Evolutionary conservation across 2,888 invertebrate species (phyloP).

Genomic region (Polyommatus iphigenia): DNA sequence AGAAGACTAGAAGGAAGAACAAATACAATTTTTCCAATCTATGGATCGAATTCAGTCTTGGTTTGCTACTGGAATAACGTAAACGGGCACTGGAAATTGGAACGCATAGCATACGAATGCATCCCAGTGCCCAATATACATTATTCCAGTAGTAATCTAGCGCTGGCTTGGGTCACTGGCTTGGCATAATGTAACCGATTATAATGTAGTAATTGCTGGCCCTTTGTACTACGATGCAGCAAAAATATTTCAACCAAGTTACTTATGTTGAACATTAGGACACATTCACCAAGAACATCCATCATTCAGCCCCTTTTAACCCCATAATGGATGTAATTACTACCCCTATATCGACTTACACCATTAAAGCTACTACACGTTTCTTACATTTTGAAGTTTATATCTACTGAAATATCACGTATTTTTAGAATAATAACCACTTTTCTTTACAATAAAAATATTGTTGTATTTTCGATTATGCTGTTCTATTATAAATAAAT

Average conservation of each 20-base stretch:
- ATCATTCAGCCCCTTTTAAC: constrained; percentile 6
- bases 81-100: too few species aligned
- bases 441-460: too few species aligned
- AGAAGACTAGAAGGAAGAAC: too few species aligned
- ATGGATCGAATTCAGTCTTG: too few species aligned
- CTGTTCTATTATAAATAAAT: neutral
- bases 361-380: neutral
- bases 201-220: neutral
- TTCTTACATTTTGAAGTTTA: neutral
- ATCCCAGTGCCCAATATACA: too few species aligned
- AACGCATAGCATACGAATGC: too few species aligned
- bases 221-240: neutral
- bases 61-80: too few species aligned
- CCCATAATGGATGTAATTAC: neutral
- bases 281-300: neutral
- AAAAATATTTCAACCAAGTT: neutral
- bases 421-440: neutral
- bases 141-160: too few species aligned
- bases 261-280: neutral
- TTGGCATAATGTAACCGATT: too few species aligned
- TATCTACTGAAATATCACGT: neutral
- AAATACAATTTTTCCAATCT: too few species aligned
- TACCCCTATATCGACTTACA: neutral
- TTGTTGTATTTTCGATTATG: neutral
- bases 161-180: too few species aligned